Conservation (phyloP, 2,888 invertebrate species). For the Actias luna region DNA sequence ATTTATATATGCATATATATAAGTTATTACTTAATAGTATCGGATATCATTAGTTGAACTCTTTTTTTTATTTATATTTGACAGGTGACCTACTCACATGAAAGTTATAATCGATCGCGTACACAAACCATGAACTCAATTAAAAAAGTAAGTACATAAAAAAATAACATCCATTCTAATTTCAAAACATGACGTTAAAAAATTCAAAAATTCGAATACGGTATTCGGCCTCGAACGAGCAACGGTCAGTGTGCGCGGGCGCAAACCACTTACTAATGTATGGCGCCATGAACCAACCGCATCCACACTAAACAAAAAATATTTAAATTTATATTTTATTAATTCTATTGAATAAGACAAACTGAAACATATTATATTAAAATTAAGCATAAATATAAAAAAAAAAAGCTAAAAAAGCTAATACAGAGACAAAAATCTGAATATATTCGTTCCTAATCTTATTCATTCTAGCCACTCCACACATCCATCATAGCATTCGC, state of each 20-base stretch:
- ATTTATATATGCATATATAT: too few relatives aligned
- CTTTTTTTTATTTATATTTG: background rate
- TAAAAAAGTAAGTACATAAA: slow-evolving; percentile 20
- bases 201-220: slow-evolving; percentile 34
- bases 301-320: background rate
- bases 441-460: too few relatives aligned
- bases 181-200: slow-evolving; percentile 38
- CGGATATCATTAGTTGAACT: background rate
- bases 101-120: background rate
- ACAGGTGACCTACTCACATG: background rate
- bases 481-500: too few relatives aligned
- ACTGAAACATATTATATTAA: too few relatives aligned
- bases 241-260: slow-evolving; percentile 33
- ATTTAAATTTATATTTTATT: background rate
- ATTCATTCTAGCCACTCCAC: too few relatives aligned
- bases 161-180: slow-evolving; percentile 28
- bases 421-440: too few relatives aligned
- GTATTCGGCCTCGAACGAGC: slow-evolving; percentile 40
- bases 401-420: too few relatives aligned
- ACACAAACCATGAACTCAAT: slow-evolving; percentile 16
- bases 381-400: too few relatives aligned
- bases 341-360: too few relatives aligned
- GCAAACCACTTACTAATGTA: slow-evolving; percentile 34
- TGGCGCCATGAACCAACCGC: background rate
- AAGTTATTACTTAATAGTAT: too few relatives aligned